A percentile compares a stretch with the other conserved stretches of the same genome.
These are phyloP conservation scores for Thryonomys swinderianus DNA, from an alignment of 2,113 vertebrate genomes.

Conservation along the genomic window DNA sequence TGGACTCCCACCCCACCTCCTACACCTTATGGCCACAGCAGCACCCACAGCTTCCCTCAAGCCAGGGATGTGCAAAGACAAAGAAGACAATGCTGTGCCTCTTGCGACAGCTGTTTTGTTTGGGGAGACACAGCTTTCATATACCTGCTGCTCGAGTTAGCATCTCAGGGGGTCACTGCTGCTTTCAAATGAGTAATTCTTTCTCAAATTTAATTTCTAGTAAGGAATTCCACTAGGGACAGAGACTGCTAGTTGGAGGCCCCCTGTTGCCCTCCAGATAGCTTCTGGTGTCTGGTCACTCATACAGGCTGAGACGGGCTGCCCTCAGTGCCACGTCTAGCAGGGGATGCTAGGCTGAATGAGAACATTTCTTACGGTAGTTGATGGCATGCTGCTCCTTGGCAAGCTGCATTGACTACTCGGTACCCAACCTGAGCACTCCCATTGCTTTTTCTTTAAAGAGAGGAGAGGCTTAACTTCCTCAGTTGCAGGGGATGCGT, in stretches of 20 bases:
- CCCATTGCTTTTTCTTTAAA: neutral
- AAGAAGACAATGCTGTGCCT: neutral
- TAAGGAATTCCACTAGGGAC: no score
- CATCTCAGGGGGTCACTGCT: neutral
- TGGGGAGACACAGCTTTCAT: neutral
- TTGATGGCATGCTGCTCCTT: neutral
- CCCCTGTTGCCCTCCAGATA: neutral
- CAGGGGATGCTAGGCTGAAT: neutral
- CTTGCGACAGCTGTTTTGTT: neutral
- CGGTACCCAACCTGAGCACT: neutral
- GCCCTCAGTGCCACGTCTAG: neutral
- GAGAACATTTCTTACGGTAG: neutral
- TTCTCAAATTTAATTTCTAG: neutral
- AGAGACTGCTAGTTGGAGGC: neutral
- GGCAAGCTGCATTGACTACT: neutral
- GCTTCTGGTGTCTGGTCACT: neutral
- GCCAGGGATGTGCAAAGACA: neutral
- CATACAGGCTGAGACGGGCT: neutral
- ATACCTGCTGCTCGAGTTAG: neutral
- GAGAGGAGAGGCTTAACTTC: neutral
- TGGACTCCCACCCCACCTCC: accelerated
- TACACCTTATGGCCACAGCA: neutral
- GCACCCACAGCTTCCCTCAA: neutral
- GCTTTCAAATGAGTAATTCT: neutral
- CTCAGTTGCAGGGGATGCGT: neutral